Evolutionary conservation across 1,140 invertebrate species (phyloP).

Genomic region (Drosophila triauraria): DNA sequence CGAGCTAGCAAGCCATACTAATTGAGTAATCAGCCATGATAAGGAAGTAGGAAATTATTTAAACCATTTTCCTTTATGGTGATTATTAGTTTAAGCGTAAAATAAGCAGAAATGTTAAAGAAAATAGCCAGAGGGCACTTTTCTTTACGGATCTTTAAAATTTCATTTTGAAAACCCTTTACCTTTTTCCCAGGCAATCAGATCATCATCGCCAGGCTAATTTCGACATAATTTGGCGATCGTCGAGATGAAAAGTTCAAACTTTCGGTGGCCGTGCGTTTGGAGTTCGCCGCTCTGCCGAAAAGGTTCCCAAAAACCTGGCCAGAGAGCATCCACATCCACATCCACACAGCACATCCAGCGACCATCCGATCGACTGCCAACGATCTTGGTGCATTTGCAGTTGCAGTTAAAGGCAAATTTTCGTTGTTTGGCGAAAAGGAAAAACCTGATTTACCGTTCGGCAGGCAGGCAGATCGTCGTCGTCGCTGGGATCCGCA

Average conservation of each 20-base stretch:
- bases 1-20: background rate
- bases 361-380: constrained; percentile 62
- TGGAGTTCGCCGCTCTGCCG: constrained; percentile 31
- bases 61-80: background rate
- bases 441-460: constrained; percentile 81
- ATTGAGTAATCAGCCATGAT: background rate
- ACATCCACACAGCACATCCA: background rate
- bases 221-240: constrained; percentile 40
- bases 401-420: constrained; percentile 42
- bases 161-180: background rate
- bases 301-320: constrained; percentile 34
- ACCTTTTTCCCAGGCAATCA: constrained; percentile 22
- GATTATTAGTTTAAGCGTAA: background rate
- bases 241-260: constrained; percentile 51
- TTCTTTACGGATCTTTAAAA: background rate
- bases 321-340: constrained; percentile 16
- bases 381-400: constrained; percentile 49
- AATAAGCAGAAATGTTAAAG: background rate
- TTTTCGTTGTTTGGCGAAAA: constrained; percentile 59
- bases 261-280: constrained; percentile 51
- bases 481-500: constrained; percentile 48
- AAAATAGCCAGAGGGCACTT: background rate
- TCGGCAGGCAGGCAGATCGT: constrained; percentile 43
- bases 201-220: constrained; percentile 15
- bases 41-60: constrained; percentile 4